Evolutionary conservation across 2,113 vertebrate genomes (phyloP).

Genomic region (Tachysurus fulvidraco): DNA sequence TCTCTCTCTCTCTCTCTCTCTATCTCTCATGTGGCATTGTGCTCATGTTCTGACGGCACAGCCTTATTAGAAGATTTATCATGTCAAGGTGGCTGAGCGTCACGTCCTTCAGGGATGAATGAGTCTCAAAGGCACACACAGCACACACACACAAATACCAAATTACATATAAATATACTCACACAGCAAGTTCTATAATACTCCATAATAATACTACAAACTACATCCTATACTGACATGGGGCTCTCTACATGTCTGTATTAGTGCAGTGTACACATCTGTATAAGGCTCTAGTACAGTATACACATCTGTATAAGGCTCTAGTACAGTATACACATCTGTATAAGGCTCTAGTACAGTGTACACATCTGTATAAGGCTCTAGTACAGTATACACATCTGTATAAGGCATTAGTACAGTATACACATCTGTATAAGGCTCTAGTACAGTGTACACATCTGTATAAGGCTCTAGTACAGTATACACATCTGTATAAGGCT

Average conservation of each 20-base stretch:
- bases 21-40: background rate
- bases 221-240: background rate
- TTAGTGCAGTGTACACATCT: background rate
- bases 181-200: background rate
- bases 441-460: too few species aligned
- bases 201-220: background rate
- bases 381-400: too few species aligned
- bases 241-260: background rate
- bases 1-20: conserved; percentile 12
- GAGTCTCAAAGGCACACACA: conserved; percentile 5
- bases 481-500: too few species aligned
- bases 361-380: too few species aligned
- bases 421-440: too few species aligned
- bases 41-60: conserved; percentile 38
- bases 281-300: background rate
- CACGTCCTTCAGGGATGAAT: conserved; percentile 22
- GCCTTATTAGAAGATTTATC: conserved; percentile 46
- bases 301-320: background rate
- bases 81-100: conserved; percentile 38
- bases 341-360: too few species aligned
- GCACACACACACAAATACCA: background rate
- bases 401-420: too few species aligned
- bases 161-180: background rate
- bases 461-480: too few species aligned
- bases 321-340: too few species aligned